A percentile compares a stretch with the other conserved stretches of the same genome.
Evolutionary conservation across 2,797 vertebrate genomes (phyloP).

Genomic region (Lophius americanus): DNA sequence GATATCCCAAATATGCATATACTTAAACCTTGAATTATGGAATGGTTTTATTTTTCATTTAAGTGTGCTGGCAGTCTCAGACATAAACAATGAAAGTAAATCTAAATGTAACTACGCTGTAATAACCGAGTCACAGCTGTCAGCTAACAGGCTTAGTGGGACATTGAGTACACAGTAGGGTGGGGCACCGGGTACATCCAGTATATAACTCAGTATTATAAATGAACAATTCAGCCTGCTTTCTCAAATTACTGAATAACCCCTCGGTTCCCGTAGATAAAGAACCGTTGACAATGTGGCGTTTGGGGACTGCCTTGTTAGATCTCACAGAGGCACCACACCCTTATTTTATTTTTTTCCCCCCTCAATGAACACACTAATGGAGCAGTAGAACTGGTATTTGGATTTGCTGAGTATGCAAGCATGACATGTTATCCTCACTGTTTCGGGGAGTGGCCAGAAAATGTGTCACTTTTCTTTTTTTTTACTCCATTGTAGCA

Average conservation of each 20-base stretch:
- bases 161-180: conserved; percentile 32
- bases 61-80: background rate
- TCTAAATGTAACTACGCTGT: conserved; percentile 26
- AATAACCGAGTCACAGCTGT: conserved; percentile 58
- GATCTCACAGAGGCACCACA: conserved; percentile 46
- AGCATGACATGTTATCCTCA: conserved; percentile 59
- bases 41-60: too few species aligned
- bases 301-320: conserved; percentile 35
- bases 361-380: conserved; percentile 41
- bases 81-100: conserved; percentile 31
- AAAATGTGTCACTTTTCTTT: conserved; percentile 48
- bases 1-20: too few species aligned
- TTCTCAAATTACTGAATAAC: conserved; percentile 6
- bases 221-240: background rate
- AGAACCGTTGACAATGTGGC: conserved; percentile 33
- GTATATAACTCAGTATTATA: conserved; percentile 17
- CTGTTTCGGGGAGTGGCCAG: conserved; percentile 64
- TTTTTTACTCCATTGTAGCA: conserved; percentile 49
- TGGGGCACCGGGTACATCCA: conserved; percentile 7
- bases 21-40: too few species aligned
- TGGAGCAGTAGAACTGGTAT: conserved; percentile 68
- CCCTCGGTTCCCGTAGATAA: background rate
- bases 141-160: conserved; percentile 55
- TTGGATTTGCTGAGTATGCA: conserved; percentile 53
- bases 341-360: conserved; percentile 35